These are phyloP conservation scores for Carassius carassius DNA, from an alignment of 2,113 vertebrate genomes.

Conservation along the genomic window DNA sequence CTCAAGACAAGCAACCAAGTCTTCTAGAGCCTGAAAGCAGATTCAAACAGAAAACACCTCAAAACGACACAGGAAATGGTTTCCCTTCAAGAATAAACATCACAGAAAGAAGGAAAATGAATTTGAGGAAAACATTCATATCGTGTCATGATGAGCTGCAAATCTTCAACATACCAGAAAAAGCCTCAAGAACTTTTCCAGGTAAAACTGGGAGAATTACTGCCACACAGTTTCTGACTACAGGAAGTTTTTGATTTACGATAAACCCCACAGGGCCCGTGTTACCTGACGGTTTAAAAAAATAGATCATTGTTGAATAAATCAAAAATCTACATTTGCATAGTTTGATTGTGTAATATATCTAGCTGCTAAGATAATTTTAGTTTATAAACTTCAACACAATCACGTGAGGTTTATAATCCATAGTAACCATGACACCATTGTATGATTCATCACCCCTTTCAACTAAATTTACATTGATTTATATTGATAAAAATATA, in stretches of 20 bases:
- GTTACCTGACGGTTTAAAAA: not conserved
- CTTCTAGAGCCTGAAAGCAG: not conserved
- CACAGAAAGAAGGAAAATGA: not conserved
- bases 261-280: no score
- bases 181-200: not conserved
- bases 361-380: not conserved
- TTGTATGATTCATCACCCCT: not conserved
- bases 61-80: no score
- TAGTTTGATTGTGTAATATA: slow-evolving; percentile 1
- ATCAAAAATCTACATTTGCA: slow-evolving; percentile 14
- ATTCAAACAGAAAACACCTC: not conserved
- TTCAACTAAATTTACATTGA: not conserved
- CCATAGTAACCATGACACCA: not conserved
- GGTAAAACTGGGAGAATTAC: not conserved
- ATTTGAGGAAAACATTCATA: not conserved
- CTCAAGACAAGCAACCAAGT: not conserved
- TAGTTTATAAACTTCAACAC: not conserved
- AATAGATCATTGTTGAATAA: slow-evolving; percentile 19
- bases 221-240: not conserved
- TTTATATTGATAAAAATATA: slow-evolving; percentile 2
- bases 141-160: not conserved
- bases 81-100: not conserved
- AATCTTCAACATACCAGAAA: not conserved
- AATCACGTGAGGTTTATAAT: not conserved
- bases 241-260: not conserved